Evolutionary conservation across 2,113 vertebrate genomes (phyloP).

Genomic region (Meles meles): DNA sequence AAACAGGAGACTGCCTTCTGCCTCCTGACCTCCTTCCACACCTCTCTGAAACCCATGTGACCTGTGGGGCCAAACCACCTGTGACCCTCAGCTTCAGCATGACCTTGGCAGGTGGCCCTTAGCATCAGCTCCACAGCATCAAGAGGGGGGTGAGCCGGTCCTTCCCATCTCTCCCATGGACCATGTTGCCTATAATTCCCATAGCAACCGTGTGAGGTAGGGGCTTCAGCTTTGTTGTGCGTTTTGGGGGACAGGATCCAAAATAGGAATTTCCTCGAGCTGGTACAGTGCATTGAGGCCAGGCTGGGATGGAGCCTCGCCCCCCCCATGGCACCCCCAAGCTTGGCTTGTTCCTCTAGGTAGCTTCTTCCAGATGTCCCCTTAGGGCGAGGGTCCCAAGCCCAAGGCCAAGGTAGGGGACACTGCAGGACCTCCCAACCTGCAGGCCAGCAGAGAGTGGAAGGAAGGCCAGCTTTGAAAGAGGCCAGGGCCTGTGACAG

Average conservation of each 20-base stretch:
- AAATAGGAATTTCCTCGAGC: neutral
- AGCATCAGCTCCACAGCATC: neutral
- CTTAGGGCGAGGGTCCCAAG: neutral
- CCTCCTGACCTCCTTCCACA: neutral
- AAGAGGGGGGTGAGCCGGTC: rapidly evolving
- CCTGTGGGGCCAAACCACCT: neutral
- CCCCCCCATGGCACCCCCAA: neutral
- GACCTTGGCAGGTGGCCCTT: neutral
- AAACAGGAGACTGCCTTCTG: neutral
- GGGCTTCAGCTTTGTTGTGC: neutral
- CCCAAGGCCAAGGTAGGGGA: neutral
- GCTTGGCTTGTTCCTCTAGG: neutral
- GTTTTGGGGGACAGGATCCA: neutral
- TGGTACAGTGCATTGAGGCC: neutral
- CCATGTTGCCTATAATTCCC: neutral
- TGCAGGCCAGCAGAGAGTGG: neutral
- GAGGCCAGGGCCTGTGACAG: neutral
- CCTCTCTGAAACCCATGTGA: neutral
- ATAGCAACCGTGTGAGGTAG: neutral
- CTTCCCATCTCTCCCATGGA: rapidly evolving
- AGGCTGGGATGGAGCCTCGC: neutral
- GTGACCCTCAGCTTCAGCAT: neutral
- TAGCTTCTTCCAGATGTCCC: neutral
- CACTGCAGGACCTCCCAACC: rapidly evolving
- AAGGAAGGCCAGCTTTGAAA: neutral